Percentiles rank a stretch among this genome's conserved stretches.
These are phyloP conservation scores for Coecobrya sp. DNA, from an alignment of 2,888 invertebrate genomes.

Conservation along the genomic window DNA sequence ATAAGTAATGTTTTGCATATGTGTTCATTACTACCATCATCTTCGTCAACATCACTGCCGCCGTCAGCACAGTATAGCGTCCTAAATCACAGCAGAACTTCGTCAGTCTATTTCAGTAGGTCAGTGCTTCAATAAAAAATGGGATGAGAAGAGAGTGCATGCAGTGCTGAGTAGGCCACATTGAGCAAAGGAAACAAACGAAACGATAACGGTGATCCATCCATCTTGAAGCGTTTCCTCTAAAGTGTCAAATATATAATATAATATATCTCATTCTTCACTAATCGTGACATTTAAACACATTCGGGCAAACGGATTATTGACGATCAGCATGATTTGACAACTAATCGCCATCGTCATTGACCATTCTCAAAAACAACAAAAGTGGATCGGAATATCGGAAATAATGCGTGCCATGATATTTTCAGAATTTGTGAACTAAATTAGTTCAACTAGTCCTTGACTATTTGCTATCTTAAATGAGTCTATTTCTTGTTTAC, in stretches of 20 bases:
- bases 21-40: slow-evolving; percentile 11
- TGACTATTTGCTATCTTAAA: not conserved
- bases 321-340: too few species aligned
- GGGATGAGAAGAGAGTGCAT: not conserved
- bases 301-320: too few species aligned
- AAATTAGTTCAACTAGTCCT: not conserved
- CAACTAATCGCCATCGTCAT: too few species aligned
- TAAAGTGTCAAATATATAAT: too few species aligned
- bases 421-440: not conserved
- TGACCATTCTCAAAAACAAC: too few species aligned
- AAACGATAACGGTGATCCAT: not conserved
- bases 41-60: slow-evolving; percentile 32
- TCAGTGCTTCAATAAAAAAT: slow-evolving; percentile 64
- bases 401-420: too few species aligned
- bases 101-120: slow-evolving; percentile 49
- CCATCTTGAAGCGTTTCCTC: not conserved
- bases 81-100: not conserved
- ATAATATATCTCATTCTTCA: too few species aligned
- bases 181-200: not conserved
- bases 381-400: too few species aligned
- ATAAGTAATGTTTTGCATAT: not conserved
- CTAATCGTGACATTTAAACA: too few species aligned
- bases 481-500: not conserved
- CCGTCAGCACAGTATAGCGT: slow-evolving; percentile 16
- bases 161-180: not conserved